Conservation (phyloP, 2,888 invertebrate genomes). For the Macrophya annulata region DNA sequence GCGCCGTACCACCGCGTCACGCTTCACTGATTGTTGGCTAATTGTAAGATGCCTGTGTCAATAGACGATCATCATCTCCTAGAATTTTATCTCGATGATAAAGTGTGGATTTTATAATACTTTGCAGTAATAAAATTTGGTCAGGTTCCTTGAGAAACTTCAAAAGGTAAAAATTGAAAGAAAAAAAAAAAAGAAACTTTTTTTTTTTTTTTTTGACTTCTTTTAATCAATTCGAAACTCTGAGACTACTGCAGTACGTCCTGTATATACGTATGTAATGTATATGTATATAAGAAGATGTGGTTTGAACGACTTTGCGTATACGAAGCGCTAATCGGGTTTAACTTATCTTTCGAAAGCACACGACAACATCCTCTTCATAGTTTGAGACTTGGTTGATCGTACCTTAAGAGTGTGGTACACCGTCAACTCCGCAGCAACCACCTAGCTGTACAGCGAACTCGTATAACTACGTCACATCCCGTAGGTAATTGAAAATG, state of each 20-base stretch:
- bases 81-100: not conserved
- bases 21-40: constrained; percentile 4
- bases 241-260: not conserved
- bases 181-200: not conserved
- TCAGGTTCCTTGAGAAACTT: not conserved
- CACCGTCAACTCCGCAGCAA: constrained; percentile 36
- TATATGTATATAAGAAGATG: constrained; percentile 12
- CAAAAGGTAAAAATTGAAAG: not conserved
- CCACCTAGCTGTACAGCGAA: constrained; percentile 68
- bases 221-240: not conserved
- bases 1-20: constrained; percentile 4
- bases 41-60: constrained; percentile 26
- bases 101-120: not conserved
- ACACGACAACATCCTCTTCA: constrained; percentile 58
- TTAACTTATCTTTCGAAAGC: constrained; percentile 74
- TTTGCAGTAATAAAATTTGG: not conserved
- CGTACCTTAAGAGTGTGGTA: constrained; percentile 47
- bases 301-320: constrained; percentile 17
- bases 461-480: constrained; percentile 79
- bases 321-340: constrained; percentile 68
- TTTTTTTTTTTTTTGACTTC: no score
- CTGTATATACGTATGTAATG: not conserved
- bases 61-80: not conserved
- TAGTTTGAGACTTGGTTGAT: constrained; percentile 39
- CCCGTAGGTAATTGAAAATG: constrained; percentile 79